A percentile compares a stretch with the other conserved stretches of the same genome.
These are phyloP conservation scores for Rhagonycha fulva DNA, from an alignment of 2,888 invertebrate genomes.

Conservation along the genomic window DNA sequence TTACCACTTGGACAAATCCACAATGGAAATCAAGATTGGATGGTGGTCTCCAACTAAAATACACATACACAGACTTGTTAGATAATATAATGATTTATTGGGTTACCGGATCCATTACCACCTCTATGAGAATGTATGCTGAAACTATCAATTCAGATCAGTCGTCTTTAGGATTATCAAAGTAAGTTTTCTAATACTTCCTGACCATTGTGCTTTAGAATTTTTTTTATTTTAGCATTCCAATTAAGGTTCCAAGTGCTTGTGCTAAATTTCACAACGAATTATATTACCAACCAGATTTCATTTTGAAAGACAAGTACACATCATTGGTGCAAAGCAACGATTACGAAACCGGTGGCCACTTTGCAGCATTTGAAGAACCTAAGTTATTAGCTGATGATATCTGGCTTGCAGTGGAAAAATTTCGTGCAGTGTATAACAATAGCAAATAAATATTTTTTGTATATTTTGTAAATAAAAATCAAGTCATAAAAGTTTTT, in stretches of 20 bases:
- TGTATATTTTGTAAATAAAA: background rate
- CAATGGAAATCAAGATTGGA: constrained; percentile 57
- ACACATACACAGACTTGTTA: constrained; percentile 69
- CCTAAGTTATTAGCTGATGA: constrained; percentile 73
- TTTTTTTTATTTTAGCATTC: constrained; percentile 58
- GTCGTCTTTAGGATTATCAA: background rate
- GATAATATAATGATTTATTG: constrained; percentile 83
- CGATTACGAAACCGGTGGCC: constrained; percentile 73
- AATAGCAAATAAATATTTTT: background rate
- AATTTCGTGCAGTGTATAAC: constrained; percentile 44
- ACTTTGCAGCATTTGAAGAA: constrained; percentile 82
- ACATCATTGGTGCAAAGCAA: constrained; percentile 70
- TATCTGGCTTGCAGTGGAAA: constrained; percentile 64
- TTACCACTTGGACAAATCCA: constrained; percentile 71
- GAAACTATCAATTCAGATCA: constrained; percentile 54
- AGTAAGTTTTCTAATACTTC: background rate
- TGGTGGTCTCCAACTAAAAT: constrained; percentile 67
- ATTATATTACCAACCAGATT: constrained; percentile 63
- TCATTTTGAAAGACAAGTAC: constrained; percentile 62
- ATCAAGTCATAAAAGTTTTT: background rate
- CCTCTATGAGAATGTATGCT: constrained; percentile 72
- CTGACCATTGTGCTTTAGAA: background rate
- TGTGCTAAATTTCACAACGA: constrained; percentile 77
- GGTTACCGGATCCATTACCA: constrained; percentile 69
- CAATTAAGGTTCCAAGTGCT: constrained; percentile 70